Evolutionary conservation across 2,797 vertebrate genomes (phyloP).

Genomic region (Florisuga fusca): DNA sequence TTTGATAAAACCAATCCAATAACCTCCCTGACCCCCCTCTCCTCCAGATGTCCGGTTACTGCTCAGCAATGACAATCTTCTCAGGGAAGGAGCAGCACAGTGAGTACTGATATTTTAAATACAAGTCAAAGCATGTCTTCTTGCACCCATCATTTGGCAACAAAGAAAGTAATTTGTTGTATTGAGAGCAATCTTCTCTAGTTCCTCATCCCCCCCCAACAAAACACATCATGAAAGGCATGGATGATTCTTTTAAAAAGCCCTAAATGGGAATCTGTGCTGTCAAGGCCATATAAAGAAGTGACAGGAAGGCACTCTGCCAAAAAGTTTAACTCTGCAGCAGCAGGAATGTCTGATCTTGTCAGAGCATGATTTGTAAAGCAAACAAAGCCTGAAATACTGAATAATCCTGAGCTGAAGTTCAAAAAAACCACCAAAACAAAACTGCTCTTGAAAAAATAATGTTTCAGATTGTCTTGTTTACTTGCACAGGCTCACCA

Average conservation of each 20-base stretch:
- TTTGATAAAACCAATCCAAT: not conserved
- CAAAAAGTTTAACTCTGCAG: not conserved
- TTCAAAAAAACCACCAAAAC: not conserved
- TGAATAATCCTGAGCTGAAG: not conserved
- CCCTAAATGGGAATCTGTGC: not conserved
- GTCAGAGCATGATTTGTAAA: not conserved
- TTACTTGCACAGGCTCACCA: not conserved
- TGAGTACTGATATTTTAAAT: constrained; percentile 77
- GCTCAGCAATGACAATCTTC: constrained; percentile 94
- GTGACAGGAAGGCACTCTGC: not conserved
- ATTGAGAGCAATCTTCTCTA: not conserved
- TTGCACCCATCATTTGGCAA: not conserved
- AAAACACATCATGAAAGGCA: not conserved
- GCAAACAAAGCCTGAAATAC: not conserved
- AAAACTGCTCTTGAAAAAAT: not conserved
- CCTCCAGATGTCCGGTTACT: constrained; percentile 91
- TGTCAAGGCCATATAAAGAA: not conserved
- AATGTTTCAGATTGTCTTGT: not conserved
- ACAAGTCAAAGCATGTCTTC: not conserved
- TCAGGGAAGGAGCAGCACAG: constrained; percentile 93
- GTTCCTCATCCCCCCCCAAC: not conserved
- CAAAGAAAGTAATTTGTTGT: not conserved
- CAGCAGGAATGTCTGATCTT: not conserved
- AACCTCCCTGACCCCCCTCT: constrained; percentile 9
- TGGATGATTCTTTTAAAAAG: not conserved